Conservation (phyloP, 2,888 invertebrate genomes). For the Anthrax anthrax region DNA sequence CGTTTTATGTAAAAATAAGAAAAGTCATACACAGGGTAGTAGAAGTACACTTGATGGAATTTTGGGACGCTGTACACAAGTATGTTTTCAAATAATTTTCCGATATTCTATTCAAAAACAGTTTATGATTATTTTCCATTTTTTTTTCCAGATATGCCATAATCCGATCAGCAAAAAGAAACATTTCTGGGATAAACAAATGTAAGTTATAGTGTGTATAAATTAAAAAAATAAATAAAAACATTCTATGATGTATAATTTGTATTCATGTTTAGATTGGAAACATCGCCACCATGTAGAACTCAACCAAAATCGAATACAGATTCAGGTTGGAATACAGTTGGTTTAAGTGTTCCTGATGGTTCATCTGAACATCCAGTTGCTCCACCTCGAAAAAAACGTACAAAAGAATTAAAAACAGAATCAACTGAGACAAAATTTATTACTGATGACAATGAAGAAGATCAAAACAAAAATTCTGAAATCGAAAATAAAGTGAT, state of each 20-base stretch:
- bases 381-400: constrained; percentile 15
- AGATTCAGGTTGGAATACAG: constrained; percentile 11
- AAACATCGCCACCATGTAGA: constrained; percentile 12
- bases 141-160: constrained; percentile 14
- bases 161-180: constrained; percentile 11
- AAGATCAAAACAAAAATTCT: background rate
- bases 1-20: constrained; percentile 13
- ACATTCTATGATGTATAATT: background rate
- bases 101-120: background rate
- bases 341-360: constrained; percentile 12
- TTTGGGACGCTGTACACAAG: too few species aligned
- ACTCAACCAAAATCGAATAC: constrained; percentile 8
- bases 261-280: constrained; percentile 9
- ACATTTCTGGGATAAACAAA: constrained; percentile 15
- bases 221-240: background rate
- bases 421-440: background rate
- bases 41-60: constrained; percentile 13
- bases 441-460: background rate
- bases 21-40: constrained; percentile 6
- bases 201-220: constrained; percentile 11
- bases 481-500: background rate
- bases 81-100: too few species aligned
- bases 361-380: constrained; percentile 9
- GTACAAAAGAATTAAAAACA: constrained; percentile 4
- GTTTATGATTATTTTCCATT: constrained; percentile 6